phyloP scores from a whole-genome alignment of 2,797 vertebrate genomes.

The Peromyscus melanophrys region DNA sequence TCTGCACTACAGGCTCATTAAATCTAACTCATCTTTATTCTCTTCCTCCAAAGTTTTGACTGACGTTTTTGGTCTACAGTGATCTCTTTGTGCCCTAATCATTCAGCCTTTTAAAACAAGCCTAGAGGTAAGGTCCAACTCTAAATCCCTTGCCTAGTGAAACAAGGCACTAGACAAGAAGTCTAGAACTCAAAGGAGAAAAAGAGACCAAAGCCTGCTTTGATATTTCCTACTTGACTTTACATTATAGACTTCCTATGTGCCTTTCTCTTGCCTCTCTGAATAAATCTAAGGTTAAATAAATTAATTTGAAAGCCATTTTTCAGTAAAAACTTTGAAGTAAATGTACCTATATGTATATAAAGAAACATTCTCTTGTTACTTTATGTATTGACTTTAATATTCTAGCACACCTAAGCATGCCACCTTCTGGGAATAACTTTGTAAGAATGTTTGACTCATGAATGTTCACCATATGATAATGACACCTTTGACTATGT shows the following conservation, averaged over 20 bases:
- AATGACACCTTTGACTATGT: constrained; percentile 46
- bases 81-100: neutral
- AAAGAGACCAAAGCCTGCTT: neutral
- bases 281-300: neutral
- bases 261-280: neutral
- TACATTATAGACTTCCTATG: neutral
- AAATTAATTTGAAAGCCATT: neutral
- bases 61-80: neutral
- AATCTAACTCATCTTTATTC: neutral
- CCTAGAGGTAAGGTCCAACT: neutral
- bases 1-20: neutral
- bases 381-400: neutral
- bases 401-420: constrained; percentile 5
- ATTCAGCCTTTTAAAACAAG: neutral
- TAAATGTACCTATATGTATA: neutral
- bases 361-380: neutral
- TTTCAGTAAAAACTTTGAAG: constrained; percentile 10
- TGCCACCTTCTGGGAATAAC: neutral
- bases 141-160: neutral
- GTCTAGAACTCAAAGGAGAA: neutral
- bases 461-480: neutral
- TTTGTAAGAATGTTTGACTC: constrained; percentile 27
- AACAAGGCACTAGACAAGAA: neutral
- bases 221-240: neutral
- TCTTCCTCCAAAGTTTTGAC: neutral